Conservation (phyloP, 2,797 vertebrate genomes). For the Oreochromis mossambicus region DNA sequence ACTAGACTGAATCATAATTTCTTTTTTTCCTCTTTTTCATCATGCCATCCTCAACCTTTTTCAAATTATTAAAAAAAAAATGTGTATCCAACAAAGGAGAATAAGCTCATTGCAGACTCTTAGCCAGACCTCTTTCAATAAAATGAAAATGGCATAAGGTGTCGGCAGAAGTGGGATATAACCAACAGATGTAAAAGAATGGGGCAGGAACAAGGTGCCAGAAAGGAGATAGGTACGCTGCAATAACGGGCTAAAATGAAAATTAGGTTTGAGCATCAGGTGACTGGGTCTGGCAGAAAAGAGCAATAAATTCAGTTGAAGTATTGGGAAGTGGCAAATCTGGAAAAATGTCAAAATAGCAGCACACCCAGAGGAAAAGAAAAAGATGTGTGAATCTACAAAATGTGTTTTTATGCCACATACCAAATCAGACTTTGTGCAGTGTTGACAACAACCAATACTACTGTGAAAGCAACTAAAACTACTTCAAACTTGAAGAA, state of each 20-base stretch:
- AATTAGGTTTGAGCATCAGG: not conserved
- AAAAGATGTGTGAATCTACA: not conserved
- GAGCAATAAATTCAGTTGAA: not conserved
- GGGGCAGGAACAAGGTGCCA: not conserved
- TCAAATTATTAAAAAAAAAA: not conserved
- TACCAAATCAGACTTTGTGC: not conserved
- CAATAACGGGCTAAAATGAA: not conserved
- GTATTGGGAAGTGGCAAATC: not conserved
- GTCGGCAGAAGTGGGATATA: not conserved
- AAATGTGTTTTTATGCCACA: not conserved
- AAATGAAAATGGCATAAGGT: not conserved
- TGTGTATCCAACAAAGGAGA: not conserved
- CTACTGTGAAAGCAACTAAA: not conserved
- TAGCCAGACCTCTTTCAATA: not conserved
- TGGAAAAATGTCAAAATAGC: not conserved
- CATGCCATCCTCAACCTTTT: not conserved
- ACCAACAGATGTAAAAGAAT: not conserved
- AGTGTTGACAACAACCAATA: not conserved
- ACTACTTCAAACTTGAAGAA: not conserved
- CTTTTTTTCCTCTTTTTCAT: not conserved
- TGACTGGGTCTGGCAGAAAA: not conserved
- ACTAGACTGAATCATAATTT: not conserved
- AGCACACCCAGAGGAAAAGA: not conserved
- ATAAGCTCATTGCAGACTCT: not conserved
- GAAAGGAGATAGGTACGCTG: not conserved